Base-by-base conservation (phyloP, 2,888 invertebrate genomes). In the Syrphus vitripennis region DNA sequence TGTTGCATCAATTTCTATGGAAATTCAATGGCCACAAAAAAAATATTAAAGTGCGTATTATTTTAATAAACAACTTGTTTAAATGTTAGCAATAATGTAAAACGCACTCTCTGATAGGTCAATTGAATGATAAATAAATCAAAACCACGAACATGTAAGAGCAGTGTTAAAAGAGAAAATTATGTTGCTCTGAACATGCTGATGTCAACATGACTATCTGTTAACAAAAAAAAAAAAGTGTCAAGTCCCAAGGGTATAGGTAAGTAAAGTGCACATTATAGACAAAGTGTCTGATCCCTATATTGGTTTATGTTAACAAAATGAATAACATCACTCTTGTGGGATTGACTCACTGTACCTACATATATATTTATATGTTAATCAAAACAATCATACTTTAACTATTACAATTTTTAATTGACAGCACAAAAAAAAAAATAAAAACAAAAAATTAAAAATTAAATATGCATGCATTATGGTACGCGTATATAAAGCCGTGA, bases 381-480 rank as follows among this genome's bases (percentile, higher is more conserved):
- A 76, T 76, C 50, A 76, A 76, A 81, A 67, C 76, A 72, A 69
- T 76, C 80, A 72, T 45, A 74, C 63, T 65, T 71, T n/a, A 50
- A 67, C 76, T 67, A 76, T 69, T 40, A 42, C 50, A 67, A 76
- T 79, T 80, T 78, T 63, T 65, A 65, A 81, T 67, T 59, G 57
- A 61, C 48, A 53, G 14, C 55, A 80, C 55, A 9, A 55, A 55
- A 14, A 59, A 31, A 1, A 45, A 59, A 59, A 63, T 9, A 55
- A 55, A 14, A 59, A 31, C 2, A 45, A 59, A 59, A 31, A 45
- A 21, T 42, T n/a, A 29, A 70, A 70, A 65, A 29, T 29, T 65
- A 45, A 16, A 45, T 19, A 34, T 50, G 50, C 48, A 31, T 48
- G 65, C 7, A 21, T 67, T 37, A 59, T 59, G 19, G 34, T 14